Evolutionary conservation across 30 jellyfish, hydroid and myxozoan genomes (phyloP).

Genomic region (Catostylus mosaicus): DNA sequence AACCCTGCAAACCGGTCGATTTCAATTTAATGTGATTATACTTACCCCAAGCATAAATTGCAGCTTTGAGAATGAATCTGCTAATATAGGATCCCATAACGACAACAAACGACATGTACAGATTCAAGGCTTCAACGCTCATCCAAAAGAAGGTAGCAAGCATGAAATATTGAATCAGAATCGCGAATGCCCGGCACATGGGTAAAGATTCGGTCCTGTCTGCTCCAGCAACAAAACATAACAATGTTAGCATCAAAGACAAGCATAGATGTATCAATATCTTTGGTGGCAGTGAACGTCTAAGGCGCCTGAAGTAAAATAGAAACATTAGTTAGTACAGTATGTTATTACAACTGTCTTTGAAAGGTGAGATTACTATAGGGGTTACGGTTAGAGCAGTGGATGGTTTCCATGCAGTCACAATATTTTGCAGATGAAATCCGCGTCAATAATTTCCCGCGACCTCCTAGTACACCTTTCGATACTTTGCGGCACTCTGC

Average conservation of each 20-base stretch:
- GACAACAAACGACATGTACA: conserved; percentile 48
- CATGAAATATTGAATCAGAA: conserved; percentile 49
- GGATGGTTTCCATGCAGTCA: too few relatives aligned
- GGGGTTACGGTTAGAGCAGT: too few relatives aligned
- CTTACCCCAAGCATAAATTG: conserved; percentile 76
- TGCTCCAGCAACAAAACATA: conserved; percentile 57
- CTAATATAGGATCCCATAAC: conserved; percentile 50
- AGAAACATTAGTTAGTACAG: too few relatives aligned
- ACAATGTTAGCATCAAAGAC: conserved; percentile 52
- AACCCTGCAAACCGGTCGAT: too few relatives aligned
- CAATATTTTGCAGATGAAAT: too few relatives aligned
- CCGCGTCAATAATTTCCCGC: too few relatives aligned
- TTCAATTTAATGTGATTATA: neutral
- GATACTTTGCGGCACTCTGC: too few relatives aligned
- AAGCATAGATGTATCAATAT: conserved; percentile 44
- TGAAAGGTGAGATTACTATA: too few relatives aligned
- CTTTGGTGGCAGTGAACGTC: conserved; percentile 65
- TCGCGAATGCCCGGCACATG: conserved; percentile 53
- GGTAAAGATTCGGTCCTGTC: conserved; percentile 29
- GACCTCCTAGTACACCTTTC: too few relatives aligned
- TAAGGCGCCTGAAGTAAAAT: conserved; percentile 45
- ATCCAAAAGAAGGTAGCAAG: conserved; percentile 57
- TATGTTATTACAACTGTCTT: too few relatives aligned
- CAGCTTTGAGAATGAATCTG: conserved; percentile 48
- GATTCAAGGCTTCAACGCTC: conserved; percentile 51